Evolutionary conservation across 2,888 invertebrate species (phyloP).

Genomic region (Rhimphoctona megacephalus): DNA sequence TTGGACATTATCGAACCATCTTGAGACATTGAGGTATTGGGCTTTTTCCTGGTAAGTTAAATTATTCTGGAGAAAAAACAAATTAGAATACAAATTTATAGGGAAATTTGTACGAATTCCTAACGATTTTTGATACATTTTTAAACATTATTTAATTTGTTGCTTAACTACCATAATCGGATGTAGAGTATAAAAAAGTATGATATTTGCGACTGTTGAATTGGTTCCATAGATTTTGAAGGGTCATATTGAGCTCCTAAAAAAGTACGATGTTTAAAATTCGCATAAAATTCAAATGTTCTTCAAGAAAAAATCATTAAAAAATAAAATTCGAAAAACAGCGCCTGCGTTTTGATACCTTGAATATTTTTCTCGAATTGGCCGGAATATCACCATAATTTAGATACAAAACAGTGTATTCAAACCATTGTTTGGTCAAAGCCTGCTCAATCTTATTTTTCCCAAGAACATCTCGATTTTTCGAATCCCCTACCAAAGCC

Average conservation of each 20-base stretch:
- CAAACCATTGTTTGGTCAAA: constrained; percentile 87
- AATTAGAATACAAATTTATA: too few species aligned
- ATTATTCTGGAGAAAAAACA: constrained; percentile 86
- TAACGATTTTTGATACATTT: neutral
- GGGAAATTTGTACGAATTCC: neutral
- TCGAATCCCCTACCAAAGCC: constrained; percentile 76
- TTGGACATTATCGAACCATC: constrained; percentile 93
- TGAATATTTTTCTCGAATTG: constrained; percentile 86
- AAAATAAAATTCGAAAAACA: too few species aligned
- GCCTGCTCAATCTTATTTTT: constrained; percentile 77
- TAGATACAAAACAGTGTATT: constrained; percentile 87
- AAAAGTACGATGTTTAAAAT: constrained; percentile 71
- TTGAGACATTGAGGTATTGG: constrained; percentile 89
- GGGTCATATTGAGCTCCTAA: constrained; percentile 86
- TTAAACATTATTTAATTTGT: neutral
- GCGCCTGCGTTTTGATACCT: constrained; percentile 81
- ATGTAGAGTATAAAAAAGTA: constrained; percentile 89
- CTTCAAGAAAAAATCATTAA: too few species aligned
- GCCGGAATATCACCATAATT: constrained; percentile 85
- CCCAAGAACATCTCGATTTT: constrained; percentile 76
- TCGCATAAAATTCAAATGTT: constrained; percentile 5
- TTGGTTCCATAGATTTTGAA: constrained; percentile 86
- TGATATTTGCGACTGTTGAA: constrained; percentile 89
- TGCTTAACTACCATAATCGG: constrained; percentile 87
- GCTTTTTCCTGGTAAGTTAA: constrained; percentile 89